Evolutionary conservation across 2,888 invertebrate genomes (phyloP).

Genomic region (Orchesella flavescens): DNA sequence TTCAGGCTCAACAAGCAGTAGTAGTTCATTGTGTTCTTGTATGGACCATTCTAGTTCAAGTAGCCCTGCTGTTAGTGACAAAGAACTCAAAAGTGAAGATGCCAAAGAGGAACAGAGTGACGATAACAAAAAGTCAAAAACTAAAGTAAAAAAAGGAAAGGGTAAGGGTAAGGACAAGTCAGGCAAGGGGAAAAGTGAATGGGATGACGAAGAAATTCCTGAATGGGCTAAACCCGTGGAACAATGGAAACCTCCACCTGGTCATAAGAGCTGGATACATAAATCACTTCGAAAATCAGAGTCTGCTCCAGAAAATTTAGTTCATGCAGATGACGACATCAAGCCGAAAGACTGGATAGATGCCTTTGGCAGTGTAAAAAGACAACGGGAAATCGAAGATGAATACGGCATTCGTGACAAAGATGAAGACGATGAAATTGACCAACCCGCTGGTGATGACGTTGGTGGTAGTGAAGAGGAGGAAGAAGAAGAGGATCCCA

Average conservation of each 20-base stretch:
- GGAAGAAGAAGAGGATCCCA: conserved; percentile 29
- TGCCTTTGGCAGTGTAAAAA: conserved; percentile 19
- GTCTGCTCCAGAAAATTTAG: conserved; percentile 8
- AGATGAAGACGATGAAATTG: background rate
- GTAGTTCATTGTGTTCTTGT: background rate
- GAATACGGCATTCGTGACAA: background rate
- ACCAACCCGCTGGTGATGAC: too few species aligned
- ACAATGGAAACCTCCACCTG: conserved; percentile 33
- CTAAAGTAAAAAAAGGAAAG: background rate
- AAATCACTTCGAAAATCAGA: background rate
- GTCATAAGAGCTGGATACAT: conserved; percentile 25
- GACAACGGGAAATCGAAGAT: background rate
- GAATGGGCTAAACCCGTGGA: conserved; percentile 13
- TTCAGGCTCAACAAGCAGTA: background rate
- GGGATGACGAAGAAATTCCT: conserved; percentile 10
- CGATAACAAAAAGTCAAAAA: background rate
- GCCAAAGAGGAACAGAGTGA: background rate
- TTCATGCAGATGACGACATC: background rate
- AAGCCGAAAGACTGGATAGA: conserved; percentile 29
- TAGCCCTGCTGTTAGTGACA: background rate
- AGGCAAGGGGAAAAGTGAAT: background rate
- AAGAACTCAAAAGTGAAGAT: background rate
- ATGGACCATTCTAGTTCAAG: background rate
- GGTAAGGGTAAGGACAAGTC: background rate
- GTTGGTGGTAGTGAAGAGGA: background rate